phyloP scores from a whole-genome alignment of 2,888 invertebrate genomes.

The Hydroisotoma schaefferi region DNA sequence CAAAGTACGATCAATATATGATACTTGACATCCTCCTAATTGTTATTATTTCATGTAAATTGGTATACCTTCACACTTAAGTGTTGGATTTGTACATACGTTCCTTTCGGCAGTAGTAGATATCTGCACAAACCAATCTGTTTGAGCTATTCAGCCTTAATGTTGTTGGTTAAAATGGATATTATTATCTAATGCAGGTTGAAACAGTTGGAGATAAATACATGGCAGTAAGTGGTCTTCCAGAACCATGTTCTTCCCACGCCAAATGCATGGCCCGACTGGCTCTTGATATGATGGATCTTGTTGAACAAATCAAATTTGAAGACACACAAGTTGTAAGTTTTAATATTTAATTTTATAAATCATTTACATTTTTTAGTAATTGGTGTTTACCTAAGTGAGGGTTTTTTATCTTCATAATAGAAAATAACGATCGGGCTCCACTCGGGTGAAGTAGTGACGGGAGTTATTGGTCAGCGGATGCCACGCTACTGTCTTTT shows the following conservation, averaged over 20 bases:
- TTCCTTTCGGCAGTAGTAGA: background rate
- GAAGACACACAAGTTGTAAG: conserved; percentile 83
- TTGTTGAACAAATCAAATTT: conserved; percentile 78
- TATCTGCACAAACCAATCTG: too few relatives aligned
- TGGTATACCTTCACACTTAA: background rate
- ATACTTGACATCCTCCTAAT: background rate
- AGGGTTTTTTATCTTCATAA: conserved; percentile 45
- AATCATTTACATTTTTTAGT: conserved; percentile 2
- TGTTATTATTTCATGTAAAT: background rate
- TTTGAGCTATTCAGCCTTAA: too few relatives aligned
- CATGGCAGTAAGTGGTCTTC: conserved; percentile 94
- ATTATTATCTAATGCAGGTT: conserved; percentile 69
- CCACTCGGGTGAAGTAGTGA: conserved; percentile 90
- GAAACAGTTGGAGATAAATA: conserved; percentile 98
- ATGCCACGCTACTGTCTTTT: conserved; percentile 92
- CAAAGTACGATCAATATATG: conserved; percentile 76
- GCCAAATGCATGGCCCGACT: conserved; percentile 85
- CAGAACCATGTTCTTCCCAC: conserved; percentile 84
- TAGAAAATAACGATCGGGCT: conserved; percentile 93
- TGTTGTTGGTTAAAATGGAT: too few relatives aligned
- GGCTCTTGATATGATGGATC: conserved; percentile 93
- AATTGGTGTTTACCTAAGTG: background rate
- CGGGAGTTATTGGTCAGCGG: conserved; percentile 88
- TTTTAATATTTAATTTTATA: conserved; percentile 34
- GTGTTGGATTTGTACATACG: background rate